Base-by-base conservation (phyloP, 1,140 invertebrate species). In the Drosophila repletoides region DNA sequence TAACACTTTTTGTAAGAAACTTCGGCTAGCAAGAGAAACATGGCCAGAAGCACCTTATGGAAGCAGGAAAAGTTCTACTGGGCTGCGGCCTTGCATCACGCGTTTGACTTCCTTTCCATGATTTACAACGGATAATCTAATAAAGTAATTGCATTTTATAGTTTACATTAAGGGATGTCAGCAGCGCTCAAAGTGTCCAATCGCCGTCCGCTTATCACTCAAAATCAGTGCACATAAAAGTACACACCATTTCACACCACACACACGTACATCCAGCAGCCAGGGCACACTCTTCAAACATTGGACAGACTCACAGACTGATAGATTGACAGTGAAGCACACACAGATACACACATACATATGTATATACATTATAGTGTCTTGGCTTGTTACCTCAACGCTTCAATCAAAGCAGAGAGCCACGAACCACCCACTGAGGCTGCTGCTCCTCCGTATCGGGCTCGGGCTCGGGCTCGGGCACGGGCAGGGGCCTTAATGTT, bases 401-500 rank as follows among this genome's bases (percentile, higher is more conserved):
- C 43, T 59, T 66, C 63, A 58, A 58, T 58, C 61, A 66, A 59
- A 48, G n/a, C n/a, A n/a, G 7, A 49, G 21, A 34, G 26, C 14
- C 29, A 48, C n/a, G n/a, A 26, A 43, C n/a, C 19, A 9, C 21
- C 21, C 51, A 36, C 12, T 4, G 31, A 34, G 31, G 19, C 28
- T 33, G 40, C 28, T 9, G 38, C 26, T 10, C 36, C 40, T 26
- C n/a, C 29, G 10, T 9, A 38, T 14, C 15, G 15, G 9, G 24
- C 22, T 21, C 1, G 28, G 1, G 5, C 10, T 29, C 7, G 6
- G 6, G 2, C 22, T 52, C n/a, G 14, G 17, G 7, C 15, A 40
- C 14, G n/a, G 22, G 38, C 59, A 24, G 59, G 71, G 58, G 34
- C 59, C 59, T 45, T 73, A 81, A 81, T 73, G 73, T 77, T 73